Conservation (phyloP, 2,888 invertebrate species). For the Strigamia maritima region DNA sequence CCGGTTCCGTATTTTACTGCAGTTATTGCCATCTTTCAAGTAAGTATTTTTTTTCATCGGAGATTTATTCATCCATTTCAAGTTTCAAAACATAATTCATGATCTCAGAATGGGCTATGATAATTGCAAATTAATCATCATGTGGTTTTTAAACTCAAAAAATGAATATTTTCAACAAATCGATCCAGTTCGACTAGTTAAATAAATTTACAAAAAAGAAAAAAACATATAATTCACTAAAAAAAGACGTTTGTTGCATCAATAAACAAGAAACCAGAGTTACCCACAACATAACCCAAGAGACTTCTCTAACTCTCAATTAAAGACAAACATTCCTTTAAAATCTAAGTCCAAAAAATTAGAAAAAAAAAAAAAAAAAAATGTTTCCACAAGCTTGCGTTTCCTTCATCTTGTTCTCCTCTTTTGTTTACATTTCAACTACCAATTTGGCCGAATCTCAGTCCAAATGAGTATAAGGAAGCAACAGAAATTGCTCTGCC, state of each 20-base stretch:
- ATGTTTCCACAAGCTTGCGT: not conserved
- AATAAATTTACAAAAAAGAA: not conserved
- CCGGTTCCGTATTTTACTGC: constrained; percentile 23
- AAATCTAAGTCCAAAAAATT: too few species aligned
- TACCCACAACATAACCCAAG: not conserved
- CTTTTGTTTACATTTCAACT: not conserved
- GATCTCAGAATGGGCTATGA: not conserved
- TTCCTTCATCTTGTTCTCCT: not conserved
- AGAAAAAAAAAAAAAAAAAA: not conserved
- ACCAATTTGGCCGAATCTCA: not conserved
- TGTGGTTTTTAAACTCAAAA: not conserved
- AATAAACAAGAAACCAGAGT: not conserved
- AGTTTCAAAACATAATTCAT: not conserved
- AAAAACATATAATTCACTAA: too few species aligned
- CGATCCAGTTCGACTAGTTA: not conserved
- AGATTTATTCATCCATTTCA: constrained; percentile 15
- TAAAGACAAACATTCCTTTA: not conserved
- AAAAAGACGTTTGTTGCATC: not conserved
- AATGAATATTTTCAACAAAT: not conserved
- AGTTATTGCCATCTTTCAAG: constrained; percentile 14
- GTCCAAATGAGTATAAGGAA: not conserved
- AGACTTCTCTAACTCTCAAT: not conserved
- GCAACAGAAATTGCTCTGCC: too few species aligned
- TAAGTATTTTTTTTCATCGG: not conserved
- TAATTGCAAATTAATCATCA: constrained; percentile 12